These are phyloP conservation scores for Eupithecia subumbrata DNA, from an alignment of 2,888 invertebrate species.

Conservation along the genomic window DNA sequence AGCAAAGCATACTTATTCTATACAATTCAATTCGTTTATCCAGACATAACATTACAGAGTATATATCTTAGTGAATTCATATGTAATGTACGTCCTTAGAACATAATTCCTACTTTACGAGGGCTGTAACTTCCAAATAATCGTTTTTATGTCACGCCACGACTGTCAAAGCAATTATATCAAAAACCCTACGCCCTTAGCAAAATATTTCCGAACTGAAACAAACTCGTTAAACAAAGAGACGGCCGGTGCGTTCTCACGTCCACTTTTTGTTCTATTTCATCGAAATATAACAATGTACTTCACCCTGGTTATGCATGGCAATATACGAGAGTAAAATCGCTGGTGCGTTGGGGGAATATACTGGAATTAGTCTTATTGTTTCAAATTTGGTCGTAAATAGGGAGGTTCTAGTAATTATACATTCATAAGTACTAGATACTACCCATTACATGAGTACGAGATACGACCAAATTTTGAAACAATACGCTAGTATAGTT, in stretches of 20 bases:
- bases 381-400: not conserved
- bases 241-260: conserved; percentile 37
- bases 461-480: no score
- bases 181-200: conserved; percentile 23
- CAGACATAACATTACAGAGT: not conserved
- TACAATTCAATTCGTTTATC: no score
- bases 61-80: not conserved
- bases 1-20: not conserved
- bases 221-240: conserved; percentile 37
- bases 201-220: conserved; percentile 24
- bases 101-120: not conserved
- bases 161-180: conserved; percentile 24
- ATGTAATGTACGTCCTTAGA: not conserved
- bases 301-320: not conserved
- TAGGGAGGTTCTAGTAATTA: not conserved
- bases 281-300: conserved; percentile 16
- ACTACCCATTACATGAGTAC: not conserved
- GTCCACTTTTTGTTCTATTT: conserved; percentile 32
- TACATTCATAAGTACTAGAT: not conserved
- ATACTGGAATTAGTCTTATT: not conserved
- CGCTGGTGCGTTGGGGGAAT: not conserved
- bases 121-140: conserved; percentile 1
- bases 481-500: no score
- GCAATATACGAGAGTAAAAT: not conserved
- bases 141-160: conserved; percentile 22